phyloP scores from a whole-genome alignment of 2,888 invertebrate genomes.

The Melangyna quadrimaculata region DNA sequence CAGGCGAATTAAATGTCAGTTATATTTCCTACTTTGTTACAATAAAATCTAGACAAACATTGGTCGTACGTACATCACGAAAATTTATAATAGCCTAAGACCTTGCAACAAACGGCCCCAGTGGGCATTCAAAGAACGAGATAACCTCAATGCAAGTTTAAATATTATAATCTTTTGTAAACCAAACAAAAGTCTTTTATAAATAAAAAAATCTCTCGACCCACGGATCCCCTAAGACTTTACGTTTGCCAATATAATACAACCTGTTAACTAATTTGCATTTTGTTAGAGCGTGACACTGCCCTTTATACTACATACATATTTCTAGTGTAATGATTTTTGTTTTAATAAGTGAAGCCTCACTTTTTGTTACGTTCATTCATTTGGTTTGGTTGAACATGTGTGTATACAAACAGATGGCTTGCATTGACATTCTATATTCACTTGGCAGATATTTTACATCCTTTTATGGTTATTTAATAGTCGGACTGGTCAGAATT shows the following conservation, averaged over 20 bases:
- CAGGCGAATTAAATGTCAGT: no score
- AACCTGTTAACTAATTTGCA: not conserved
- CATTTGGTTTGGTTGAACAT: not conserved
- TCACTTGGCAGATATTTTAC: constrained; percentile 16
- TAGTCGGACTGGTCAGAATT: constrained; percentile 27
- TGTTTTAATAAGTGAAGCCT: not conserved
- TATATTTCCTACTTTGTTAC: no score
- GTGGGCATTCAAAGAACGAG: no score
- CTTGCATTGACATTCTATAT: constrained; percentile 26
- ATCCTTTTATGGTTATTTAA: constrained; percentile 34
- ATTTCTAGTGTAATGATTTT: not conserved
- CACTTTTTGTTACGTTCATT: not conserved
- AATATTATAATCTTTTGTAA: no score
- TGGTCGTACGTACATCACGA: no score
- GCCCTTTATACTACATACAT: not conserved
- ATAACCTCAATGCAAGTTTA: no score
- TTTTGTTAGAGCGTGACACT: not conserved
- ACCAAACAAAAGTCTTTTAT: not conserved
- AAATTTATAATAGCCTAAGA: no score
- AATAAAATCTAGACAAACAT: no score
- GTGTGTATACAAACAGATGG: constrained; percentile 47
- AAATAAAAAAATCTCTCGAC: not conserved
- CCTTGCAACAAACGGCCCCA: no score
- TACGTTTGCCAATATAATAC: not conserved
- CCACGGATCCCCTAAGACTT: not conserved